These are phyloP conservation scores for Tenthredo mesomela DNA, from an alignment of 2,888 invertebrate species.

Conservation along the genomic window DNA sequence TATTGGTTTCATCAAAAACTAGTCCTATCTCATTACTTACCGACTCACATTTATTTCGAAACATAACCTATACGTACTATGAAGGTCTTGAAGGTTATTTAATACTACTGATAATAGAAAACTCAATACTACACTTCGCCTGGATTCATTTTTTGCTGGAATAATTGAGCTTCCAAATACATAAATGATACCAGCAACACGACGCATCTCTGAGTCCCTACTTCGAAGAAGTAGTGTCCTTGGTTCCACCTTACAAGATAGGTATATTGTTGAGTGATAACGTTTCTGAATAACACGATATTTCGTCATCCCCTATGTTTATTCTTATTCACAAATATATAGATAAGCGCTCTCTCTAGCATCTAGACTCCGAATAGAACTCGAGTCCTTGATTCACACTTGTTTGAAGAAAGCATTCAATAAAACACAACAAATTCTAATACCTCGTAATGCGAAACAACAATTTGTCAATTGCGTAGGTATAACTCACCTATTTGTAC, in stretches of 20 bases:
- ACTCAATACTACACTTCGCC: neutral
- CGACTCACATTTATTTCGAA: neutral
- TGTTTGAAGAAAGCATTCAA: neutral
- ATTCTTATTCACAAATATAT: slow-evolving; percentile 40
- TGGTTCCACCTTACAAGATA: slow-evolving; percentile 59
- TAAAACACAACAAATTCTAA: neutral
- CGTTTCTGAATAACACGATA: slow-evolving; percentile 39
- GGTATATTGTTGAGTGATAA: slow-evolving; percentile 58
- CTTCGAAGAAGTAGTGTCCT: slow-evolving; percentile 61
- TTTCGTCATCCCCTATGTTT: slow-evolving; percentile 4
- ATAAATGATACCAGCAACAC: slow-evolving; percentile 65
- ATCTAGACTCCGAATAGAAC: no score
- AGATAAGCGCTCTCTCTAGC: slow-evolving; percentile 14
- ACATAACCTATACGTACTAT: slow-evolving; percentile 14
- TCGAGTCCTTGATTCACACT: neutral
- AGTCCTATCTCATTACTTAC: neutral
- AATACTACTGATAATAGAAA: neutral
- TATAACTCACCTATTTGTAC: neutral
- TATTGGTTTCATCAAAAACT: neutral
- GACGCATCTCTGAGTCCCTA: slow-evolving; percentile 62
- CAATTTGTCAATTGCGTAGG: neutral
- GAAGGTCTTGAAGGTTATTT: neutral
- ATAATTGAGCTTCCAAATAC: neutral
- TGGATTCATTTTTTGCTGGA: neutral
- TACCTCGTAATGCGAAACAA: neutral